These are phyloP conservation scores for Numenius phaeopus DNA, from an alignment of 2,797 vertebrate genomes.

Conservation along the genomic window DNA sequence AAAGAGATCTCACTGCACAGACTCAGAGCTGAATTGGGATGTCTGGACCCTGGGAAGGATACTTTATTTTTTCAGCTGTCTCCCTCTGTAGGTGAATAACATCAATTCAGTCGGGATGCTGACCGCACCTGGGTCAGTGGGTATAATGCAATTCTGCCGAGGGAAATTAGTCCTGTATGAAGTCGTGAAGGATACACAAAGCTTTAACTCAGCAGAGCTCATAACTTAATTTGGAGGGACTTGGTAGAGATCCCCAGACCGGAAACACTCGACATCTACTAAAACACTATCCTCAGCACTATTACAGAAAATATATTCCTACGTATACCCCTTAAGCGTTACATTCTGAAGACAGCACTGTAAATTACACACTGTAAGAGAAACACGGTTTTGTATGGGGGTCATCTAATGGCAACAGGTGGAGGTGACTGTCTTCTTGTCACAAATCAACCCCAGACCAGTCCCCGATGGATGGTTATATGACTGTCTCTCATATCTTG, in stretches of 20 bases:
- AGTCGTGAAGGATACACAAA: neutral
- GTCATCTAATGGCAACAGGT: neutral
- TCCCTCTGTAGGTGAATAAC: neutral
- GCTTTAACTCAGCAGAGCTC: neutral
- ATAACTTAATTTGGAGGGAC: neutral
- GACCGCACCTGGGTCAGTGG: neutral
- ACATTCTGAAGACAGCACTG: neutral
- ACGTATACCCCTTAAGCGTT: neutral
- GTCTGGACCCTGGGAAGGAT: neutral
- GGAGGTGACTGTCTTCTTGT: neutral
- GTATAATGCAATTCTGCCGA: neutral
- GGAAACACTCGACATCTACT: neutral
- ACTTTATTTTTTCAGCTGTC: neutral
- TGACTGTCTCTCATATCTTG: fast-evolving
- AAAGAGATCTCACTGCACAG: neutral
- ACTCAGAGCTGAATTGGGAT: neutral
- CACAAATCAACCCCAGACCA: neutral
- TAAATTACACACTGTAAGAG: neutral
- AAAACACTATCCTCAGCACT: neutral
- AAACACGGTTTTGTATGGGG: neutral
- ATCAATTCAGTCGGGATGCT: neutral
- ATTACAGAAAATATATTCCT: neutral
- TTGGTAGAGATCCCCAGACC: neutral
- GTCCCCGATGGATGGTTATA: neutral
- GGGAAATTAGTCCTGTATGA: neutral